Conservation (phyloP, 2,797 vertebrate species). For the Myotis daubentonii region DNA sequence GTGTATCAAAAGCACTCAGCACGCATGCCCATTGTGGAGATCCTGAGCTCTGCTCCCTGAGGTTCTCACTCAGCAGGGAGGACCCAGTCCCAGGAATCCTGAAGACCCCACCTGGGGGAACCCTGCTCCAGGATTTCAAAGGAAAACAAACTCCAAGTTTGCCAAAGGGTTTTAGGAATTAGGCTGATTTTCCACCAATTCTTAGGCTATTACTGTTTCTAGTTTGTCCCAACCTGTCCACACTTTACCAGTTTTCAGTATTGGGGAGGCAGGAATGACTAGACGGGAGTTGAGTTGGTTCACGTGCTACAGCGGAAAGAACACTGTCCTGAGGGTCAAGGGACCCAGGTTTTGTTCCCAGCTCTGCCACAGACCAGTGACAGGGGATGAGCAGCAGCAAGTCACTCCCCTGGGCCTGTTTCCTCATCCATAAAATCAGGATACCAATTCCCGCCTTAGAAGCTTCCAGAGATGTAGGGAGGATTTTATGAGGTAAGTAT, state of each 20-base stretch:
- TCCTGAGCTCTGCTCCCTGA: not conserved
- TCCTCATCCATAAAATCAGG: slow-evolving; percentile 63
- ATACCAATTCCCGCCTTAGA: slow-evolving; percentile 24
- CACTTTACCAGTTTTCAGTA: slow-evolving; percentile 12
- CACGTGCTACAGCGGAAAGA: slow-evolving; percentile 73
- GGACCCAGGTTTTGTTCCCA: slow-evolving; percentile 60
- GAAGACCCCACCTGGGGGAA: not conserved
- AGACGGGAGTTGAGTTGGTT: slow-evolving; percentile 28
- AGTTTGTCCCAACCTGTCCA: not conserved
- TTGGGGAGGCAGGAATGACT: slow-evolving; percentile 37
- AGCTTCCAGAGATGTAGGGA: slow-evolving; percentile 8
- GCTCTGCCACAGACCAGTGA: slow-evolving; percentile 51
- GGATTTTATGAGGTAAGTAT: slow-evolving; percentile 31
- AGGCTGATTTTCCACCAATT: slow-evolving; percentile 30
- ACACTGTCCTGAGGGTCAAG: slow-evolving; percentile 52
- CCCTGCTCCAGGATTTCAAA: slow-evolving; percentile 47
- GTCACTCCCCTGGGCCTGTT: slow-evolving; percentile 69
- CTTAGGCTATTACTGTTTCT: slow-evolving; percentile 36
- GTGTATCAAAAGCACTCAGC: not conserved
- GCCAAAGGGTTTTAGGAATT: not conserved
- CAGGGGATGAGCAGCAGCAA: slow-evolving; percentile 40
- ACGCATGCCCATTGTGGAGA: not conserved
- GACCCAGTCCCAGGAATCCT: not conserved
- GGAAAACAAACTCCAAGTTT: slow-evolving; percentile 50
- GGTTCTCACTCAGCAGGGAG: slow-evolving; percentile 22